Base-by-base conservation (phyloP, 1,140 invertebrate species). In the Drosophila ficusphila region DNA sequence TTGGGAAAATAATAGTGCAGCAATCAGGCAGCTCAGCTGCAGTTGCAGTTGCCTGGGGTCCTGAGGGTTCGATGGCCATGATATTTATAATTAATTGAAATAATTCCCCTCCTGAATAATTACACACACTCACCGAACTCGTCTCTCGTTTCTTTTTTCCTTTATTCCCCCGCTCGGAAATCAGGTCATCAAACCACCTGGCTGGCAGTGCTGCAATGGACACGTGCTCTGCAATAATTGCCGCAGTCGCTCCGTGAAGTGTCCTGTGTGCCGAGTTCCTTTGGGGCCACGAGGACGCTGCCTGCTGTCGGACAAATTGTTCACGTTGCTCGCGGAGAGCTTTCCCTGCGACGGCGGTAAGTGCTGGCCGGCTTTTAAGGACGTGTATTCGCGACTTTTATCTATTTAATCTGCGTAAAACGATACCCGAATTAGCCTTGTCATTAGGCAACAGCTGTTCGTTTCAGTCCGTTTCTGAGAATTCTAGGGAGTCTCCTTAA, bases 161-260 rank as follows among this genome's bases (percentile, higher is more conserved):
- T 18, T 9, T 23, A 21, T 6, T 9, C 25, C 14, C 3, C 25
- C 5, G 4, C n/a, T 11, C 33, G 52, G 27, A 68, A 73, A 83
- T 54, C 71, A 91, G 90, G 89, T 91, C 52, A 88, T 92, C 52
- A 83, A 91, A 39, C 92, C 92, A 54, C 92, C 92, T 42, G 90
- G 92, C 47, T 91, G 90, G 77, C 92, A 92, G 60, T 92, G 92
- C 76, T 91, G 89, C 78, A 93, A 92, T 52, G 92, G 92, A 65
- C 92, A 92, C 72, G 82, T 92, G 19, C 79, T 92, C 9, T 92
- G 92, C 47, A 90, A 90, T 67, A 89, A 90, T 72, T 92, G 92
- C 73, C 90, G 92, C 42, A 79, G 85, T 47, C 91, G 92, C 25
- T 89, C 91, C 7, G 89, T 88, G n/a, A 90, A 90, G 58, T 92